Conservation (phyloP, 1,140 invertebrate genomes). For the Aricia agestis region DNA sequence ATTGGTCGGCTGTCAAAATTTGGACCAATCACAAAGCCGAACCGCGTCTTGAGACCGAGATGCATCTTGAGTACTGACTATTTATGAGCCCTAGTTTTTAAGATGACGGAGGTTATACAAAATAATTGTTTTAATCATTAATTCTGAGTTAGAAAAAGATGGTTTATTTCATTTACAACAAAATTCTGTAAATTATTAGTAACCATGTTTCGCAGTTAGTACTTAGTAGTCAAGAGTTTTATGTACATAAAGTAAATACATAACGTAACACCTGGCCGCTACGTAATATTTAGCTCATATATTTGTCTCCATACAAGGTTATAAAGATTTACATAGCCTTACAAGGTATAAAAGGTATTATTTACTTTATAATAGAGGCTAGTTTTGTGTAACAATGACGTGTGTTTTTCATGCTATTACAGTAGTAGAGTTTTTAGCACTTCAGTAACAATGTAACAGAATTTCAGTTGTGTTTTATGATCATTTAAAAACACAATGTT, state of each 20-base stretch:
- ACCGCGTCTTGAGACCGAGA: too few relatives aligned
- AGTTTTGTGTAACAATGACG: not conserved
- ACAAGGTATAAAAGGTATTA: not conserved
- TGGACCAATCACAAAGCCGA: too few relatives aligned
- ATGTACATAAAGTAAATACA: not conserved
- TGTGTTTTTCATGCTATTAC: not conserved
- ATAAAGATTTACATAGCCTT: not conserved
- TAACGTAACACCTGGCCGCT: not conserved
- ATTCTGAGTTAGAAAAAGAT: too few relatives aligned
- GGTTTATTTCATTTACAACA: too few relatives aligned
- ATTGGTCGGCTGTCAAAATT: too few relatives aligned
- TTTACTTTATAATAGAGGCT: not conserved
- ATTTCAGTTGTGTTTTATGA: not conserved
- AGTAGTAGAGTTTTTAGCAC: not conserved
- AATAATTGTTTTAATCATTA: too few relatives aligned
- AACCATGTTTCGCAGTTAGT: too few relatives aligned
- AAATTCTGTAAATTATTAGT: too few relatives aligned
- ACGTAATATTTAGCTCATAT: conserved; percentile 14
- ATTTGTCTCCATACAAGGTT: conserved; percentile 12
- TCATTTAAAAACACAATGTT: not conserved
- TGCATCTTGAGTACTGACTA: too few relatives aligned
- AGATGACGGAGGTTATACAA: too few relatives aligned
- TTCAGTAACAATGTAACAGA: conserved; percentile 6
- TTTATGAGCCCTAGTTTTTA: too few relatives aligned
- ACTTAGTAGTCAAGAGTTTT: not conserved